These are phyloP conservation scores for Pammene aurita DNA, from an alignment of 2,888 invertebrate genomes.

Conservation along the genomic window DNA sequence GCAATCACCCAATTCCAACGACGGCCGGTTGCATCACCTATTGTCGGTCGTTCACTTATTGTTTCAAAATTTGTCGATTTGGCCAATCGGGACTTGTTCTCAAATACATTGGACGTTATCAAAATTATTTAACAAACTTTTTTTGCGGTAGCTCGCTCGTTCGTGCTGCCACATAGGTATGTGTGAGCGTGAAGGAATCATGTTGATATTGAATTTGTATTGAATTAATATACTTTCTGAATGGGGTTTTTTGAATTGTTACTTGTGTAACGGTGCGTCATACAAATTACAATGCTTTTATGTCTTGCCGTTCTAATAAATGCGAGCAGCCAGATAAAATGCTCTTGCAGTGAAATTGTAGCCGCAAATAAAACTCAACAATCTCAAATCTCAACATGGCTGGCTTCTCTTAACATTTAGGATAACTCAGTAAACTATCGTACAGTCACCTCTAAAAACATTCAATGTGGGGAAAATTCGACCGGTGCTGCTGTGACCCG, in stretches of 20 bases:
- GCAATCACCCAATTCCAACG: conserved; percentile 25
- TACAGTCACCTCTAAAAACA: no score
- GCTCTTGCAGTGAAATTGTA: not conserved
- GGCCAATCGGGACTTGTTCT: conserved; percentile 11
- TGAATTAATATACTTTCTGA: no score
- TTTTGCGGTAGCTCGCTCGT: no score
- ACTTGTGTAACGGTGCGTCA: conserved; percentile 26
- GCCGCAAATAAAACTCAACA: not conserved
- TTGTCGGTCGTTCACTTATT: conserved; percentile 33
- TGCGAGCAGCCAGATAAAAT: conserved; percentile 5
- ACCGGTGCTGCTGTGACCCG: no score
- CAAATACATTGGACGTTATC: not conserved
- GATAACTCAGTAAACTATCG: no score
- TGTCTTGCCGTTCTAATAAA: conserved; percentile 5
- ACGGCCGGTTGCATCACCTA: conserved; percentile 16
- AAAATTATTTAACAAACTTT: no score
- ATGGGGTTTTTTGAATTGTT: not conserved
- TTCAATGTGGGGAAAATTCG: no score
- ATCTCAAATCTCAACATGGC: no score
- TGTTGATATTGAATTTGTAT: not conserved
- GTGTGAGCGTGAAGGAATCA: not conserved
- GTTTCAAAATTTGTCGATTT: conserved; percentile 26
- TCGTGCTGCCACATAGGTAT: no score
- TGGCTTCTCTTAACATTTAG: not conserved
- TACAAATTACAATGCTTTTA: conserved; percentile 24